phyloP scores from a whole-genome alignment of 2,797 vertebrate species.

The Diglossa cyanea region DNA sequence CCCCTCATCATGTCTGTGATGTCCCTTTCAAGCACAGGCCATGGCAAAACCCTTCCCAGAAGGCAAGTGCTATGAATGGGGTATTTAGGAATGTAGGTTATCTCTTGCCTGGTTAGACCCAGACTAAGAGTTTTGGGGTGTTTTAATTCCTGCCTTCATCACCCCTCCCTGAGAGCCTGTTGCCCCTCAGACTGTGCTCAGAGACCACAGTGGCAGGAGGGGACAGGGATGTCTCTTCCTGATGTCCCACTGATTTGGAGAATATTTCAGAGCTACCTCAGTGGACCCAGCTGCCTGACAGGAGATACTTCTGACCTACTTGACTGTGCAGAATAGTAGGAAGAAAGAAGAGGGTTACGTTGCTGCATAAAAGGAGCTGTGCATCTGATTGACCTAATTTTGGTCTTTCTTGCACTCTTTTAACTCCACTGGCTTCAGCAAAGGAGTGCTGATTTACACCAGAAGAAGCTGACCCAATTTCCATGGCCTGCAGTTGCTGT shows the following conservation, averaged over 20 bases:
- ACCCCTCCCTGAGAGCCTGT: rapidly evolving
- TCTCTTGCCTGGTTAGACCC: background rate
- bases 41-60: background rate
- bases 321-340: slow-evolving; percentile 5
- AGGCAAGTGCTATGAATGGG: background rate
- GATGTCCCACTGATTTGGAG: background rate
- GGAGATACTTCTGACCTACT: slow-evolving; percentile 53
- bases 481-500: background rate
- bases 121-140: background rate
- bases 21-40: background rate
- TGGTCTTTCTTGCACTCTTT: slow-evolving; percentile 27
- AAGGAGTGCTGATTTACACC: slow-evolving; percentile 15
- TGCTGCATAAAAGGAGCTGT: slow-evolving; percentile 15
- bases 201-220: background rate
- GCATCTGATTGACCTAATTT: slow-evolving; percentile 58
- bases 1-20: rapidly evolving
- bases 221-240: background rate
- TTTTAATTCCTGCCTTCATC: background rate
- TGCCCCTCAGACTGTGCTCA: background rate
- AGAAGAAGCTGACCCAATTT: slow-evolving; percentile 18
- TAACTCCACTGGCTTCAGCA: background rate
- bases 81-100: background rate
- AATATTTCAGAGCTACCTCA: background rate
- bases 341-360: slow-evolving; percentile 24
- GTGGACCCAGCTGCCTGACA: slow-evolving; percentile 11